Evolutionary conservation across 2,113 vertebrate species (phyloP).

Genomic region (Chaenocephalus aceratus): DNA sequence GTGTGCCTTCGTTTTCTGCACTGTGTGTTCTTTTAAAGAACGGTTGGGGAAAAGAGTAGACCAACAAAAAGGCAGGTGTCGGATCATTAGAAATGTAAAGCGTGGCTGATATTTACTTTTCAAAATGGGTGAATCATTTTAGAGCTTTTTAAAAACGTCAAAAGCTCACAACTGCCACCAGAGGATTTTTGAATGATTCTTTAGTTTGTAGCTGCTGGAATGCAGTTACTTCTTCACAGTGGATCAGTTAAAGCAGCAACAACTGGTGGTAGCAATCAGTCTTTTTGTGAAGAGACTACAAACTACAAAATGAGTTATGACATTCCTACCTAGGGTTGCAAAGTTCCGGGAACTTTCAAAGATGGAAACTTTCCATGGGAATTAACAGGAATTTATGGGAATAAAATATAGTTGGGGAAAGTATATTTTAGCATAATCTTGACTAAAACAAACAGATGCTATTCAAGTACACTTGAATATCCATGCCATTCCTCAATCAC

Average conservation of each 20-base stretch:
- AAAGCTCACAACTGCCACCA: background rate
- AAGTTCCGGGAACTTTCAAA: no score
- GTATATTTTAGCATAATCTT: no score
- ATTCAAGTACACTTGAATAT: no score
- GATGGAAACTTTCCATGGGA: no score
- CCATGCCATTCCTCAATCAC: no score
- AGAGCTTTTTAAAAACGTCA: background rate
- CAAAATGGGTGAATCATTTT: no score
- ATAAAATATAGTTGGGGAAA: no score
- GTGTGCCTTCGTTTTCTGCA: background rate
- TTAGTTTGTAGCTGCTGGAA: background rate
- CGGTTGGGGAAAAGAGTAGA: constrained; percentile 2
- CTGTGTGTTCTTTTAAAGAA: constrained; percentile 7
- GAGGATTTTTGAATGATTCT: background rate
- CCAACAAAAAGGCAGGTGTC: background rate
- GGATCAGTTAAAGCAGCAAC: background rate
- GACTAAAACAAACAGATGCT: no score
- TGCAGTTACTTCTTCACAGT: background rate
- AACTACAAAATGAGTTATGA: constrained; percentile 5
- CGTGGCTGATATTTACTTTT: background rate
- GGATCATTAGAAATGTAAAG: background rate
- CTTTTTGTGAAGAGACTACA: constrained; percentile 17
- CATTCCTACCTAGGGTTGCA: background rate
- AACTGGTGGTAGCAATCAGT: background rate
- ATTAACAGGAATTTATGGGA: no score